phyloP scores from a whole-genome alignment of 2,113 vertebrate species.

The Podilymbus podiceps region DNA sequence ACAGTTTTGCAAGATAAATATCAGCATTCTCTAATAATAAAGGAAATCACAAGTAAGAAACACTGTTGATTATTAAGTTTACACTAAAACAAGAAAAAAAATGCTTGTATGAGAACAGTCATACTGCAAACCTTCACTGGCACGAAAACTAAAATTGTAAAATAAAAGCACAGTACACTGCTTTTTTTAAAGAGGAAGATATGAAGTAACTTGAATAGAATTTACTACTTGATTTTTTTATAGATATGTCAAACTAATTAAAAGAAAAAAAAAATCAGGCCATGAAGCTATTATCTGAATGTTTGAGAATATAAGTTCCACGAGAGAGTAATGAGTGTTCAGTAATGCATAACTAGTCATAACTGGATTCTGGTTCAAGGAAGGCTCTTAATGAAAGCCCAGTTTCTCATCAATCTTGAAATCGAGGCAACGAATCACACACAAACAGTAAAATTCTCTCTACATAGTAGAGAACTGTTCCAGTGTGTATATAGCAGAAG shows the following conservation, averaged over 20 bases:
- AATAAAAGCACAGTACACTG: background rate
- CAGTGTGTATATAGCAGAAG: background rate
- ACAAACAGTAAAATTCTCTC: background rate
- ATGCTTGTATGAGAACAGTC: background rate
- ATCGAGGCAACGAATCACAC: background rate
- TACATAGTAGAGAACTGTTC: background rate
- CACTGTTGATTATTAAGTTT: background rate
- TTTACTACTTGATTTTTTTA: background rate
- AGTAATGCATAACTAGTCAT: conserved; percentile 57
- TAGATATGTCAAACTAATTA: background rate
- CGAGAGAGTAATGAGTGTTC: conserved; percentile 2
- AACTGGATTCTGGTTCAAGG: background rate
- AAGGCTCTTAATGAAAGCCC: background rate
- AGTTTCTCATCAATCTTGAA: background rate
- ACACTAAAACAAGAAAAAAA: background rate
- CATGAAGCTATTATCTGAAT: background rate
- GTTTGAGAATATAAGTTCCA: background rate
- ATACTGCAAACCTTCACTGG: background rate
- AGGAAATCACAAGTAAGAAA: background rate
- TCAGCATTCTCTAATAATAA: background rate
- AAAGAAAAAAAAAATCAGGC: background rate
- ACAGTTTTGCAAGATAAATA: background rate
- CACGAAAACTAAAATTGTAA: background rate
- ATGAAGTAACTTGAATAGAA: background rate
- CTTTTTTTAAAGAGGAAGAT: background rate